Evolutionary conservation across 2,113 vertebrate genomes (phyloP).

Genomic region (Eonycteris spelaea): DNA sequence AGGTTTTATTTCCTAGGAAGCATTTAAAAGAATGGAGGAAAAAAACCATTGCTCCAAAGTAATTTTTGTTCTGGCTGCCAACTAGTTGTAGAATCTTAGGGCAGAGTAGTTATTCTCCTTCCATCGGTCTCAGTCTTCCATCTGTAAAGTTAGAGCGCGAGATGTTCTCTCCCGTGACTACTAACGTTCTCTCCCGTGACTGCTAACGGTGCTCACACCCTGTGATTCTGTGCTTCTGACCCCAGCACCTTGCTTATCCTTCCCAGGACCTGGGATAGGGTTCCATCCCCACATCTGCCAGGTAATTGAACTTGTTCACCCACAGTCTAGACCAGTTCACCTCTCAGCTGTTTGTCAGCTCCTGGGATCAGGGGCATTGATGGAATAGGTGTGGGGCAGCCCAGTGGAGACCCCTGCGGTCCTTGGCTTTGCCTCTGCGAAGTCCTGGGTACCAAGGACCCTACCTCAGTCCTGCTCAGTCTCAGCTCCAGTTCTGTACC

Average conservation of each 20-base stretch:
- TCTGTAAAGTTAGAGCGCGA: background rate
- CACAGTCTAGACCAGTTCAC: background rate
- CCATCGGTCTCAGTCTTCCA: background rate
- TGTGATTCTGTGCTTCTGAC: background rate
- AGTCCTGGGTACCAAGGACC: too few relatives aligned
- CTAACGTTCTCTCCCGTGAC: background rate
- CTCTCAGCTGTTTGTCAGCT: background rate
- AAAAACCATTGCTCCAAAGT: background rate
- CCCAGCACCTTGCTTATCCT: background rate
- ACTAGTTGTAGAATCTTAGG: background rate
- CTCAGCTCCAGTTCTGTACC: background rate
- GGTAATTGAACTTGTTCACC: background rate
- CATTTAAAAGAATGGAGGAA: background rate
- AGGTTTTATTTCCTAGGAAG: background rate
- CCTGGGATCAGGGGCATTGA: background rate
- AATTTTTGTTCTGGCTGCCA: background rate
- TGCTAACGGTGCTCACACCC: background rate
- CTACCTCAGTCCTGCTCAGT: background rate
- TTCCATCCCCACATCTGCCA: background rate
- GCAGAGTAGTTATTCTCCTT: background rate
- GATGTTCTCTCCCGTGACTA: background rate
- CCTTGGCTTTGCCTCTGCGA: background rate
- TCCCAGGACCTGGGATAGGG: background rate
- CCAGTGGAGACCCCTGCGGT: fast-evolving
- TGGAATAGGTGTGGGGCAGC: too few relatives aligned